phyloP scores from a whole-genome alignment of 2,113 vertebrate genomes.

The Hyperoodon ampullatus region DNA sequence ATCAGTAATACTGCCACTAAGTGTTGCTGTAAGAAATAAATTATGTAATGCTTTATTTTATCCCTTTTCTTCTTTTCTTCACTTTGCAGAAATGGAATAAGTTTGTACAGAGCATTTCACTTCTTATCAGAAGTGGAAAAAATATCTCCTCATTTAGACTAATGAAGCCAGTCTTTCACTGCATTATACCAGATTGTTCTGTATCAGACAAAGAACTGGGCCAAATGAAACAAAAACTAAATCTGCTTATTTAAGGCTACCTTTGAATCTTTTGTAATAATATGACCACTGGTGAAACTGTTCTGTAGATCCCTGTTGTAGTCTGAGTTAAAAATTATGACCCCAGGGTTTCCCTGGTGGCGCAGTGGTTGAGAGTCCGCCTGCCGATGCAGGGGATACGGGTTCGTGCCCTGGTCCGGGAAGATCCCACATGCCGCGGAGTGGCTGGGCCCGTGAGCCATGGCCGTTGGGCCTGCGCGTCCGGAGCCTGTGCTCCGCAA shows the following conservation, averaged over 20 bases:
- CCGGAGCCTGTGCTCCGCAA: no score
- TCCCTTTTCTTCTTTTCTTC: not conserved
- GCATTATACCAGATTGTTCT: not conserved
- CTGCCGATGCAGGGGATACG: no score
- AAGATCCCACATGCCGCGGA: rapidly evolving
- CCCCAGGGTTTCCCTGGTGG: no score
- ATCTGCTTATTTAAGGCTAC: not conserved
- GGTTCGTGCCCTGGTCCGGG: no score
- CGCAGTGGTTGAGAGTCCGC: no score
- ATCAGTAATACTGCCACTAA: not conserved
- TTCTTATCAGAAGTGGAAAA: not conserved
- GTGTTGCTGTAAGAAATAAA: not conserved
- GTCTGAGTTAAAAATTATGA: slow-evolving; percentile 1
- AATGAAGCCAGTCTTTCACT: not conserved
- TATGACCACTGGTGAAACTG: not conserved
- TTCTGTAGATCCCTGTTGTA: not conserved
- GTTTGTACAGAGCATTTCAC: not conserved
- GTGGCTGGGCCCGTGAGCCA: rapidly evolving
- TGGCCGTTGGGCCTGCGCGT: no score
- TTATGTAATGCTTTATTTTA: not conserved
- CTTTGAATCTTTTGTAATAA: not conserved
- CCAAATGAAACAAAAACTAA: not conserved
- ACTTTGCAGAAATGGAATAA: not conserved
- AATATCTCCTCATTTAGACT: not conserved
- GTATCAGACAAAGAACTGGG: not conserved